Conservation (phyloP, 2,797 vertebrate genomes). For the Eremophila alpestris region DNA sequence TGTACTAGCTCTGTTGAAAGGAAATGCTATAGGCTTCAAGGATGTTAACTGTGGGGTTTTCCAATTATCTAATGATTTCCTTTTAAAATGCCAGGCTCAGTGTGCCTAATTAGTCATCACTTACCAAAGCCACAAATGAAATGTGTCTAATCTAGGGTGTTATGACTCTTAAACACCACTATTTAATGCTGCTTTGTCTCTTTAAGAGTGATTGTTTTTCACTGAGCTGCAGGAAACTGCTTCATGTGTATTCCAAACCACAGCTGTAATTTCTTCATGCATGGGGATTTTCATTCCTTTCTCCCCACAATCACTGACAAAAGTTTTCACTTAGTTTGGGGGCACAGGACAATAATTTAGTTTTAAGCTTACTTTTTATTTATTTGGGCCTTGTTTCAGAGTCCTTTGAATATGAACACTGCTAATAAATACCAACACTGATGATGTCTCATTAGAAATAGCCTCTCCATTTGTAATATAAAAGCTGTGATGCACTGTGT, state of each 20-base stretch:
- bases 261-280: neutral
- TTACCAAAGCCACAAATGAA: neutral
- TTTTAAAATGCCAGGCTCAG: neutral
- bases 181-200: conserved; percentile 14
- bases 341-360: neutral
- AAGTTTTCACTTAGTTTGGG: neutral
- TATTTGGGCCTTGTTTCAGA: neutral
- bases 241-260: conserved; percentile 7
- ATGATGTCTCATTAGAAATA: neutral
- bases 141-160: neutral
- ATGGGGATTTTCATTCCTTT: neutral
- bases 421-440: neutral
- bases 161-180: neutral
- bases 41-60: neutral
- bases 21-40: neutral
- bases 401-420: neutral
- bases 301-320: neutral
- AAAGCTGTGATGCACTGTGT: neutral
- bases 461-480: neutral
- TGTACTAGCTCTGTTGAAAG: neutral
- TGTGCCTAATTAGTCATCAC: neutral
- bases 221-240: neutral
- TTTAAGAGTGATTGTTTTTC: neutral
- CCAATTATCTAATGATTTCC: neutral
- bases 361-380: neutral